Conservation (phyloP, 2,888 invertebrate species). For the Folsomia manolachei region DNA sequence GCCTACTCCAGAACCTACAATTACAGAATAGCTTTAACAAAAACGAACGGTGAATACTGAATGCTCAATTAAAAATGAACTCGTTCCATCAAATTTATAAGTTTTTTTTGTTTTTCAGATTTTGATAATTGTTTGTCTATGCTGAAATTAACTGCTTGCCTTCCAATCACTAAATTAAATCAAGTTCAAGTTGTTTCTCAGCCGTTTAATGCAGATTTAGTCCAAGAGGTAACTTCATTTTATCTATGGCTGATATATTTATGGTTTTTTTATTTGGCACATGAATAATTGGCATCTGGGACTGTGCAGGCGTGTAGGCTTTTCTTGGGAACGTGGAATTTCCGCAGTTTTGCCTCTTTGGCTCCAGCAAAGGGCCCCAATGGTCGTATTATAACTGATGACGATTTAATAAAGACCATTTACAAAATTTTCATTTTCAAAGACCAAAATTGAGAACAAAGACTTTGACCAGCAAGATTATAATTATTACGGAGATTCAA, state of each 20-base stretch:
- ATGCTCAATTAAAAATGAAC: no score
- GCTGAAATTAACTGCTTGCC: neutral
- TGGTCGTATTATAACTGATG: neutral
- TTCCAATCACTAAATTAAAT: slow-evolving; percentile 28
- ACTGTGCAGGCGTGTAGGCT: slow-evolving; percentile 30
- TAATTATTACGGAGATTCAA: slow-evolving; percentile 22
- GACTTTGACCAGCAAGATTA: neutral
- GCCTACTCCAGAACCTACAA: slow-evolving; percentile 37
- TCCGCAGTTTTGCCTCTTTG: slow-evolving; percentile 29
- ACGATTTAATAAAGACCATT: slow-evolving; percentile 34
- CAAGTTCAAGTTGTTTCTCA: slow-evolving; percentile 28
- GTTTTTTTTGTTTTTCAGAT: slow-evolving; percentile 11
- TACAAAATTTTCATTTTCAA: slow-evolving; percentile 28
- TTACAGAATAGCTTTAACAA: slow-evolving; percentile 40
- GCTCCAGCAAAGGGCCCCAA: neutral
- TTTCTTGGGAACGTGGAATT: slow-evolving; percentile 42
- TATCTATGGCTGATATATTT: no score
- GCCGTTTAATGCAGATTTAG: slow-evolving; percentile 32
- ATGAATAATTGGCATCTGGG: no score
- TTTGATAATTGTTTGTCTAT: slow-evolving; percentile 3
- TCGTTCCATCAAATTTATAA: no score
- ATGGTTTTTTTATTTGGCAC: no score
- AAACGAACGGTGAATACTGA: slow-evolving; percentile 28
- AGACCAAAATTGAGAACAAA: neutral
- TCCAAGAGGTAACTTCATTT: no score